A percentile compares a stretch with the other conserved stretches of the same genome.
Evolutionary conservation across 2,797 vertebrate genomes (phyloP).

Genomic region (Esox lucius): DNA sequence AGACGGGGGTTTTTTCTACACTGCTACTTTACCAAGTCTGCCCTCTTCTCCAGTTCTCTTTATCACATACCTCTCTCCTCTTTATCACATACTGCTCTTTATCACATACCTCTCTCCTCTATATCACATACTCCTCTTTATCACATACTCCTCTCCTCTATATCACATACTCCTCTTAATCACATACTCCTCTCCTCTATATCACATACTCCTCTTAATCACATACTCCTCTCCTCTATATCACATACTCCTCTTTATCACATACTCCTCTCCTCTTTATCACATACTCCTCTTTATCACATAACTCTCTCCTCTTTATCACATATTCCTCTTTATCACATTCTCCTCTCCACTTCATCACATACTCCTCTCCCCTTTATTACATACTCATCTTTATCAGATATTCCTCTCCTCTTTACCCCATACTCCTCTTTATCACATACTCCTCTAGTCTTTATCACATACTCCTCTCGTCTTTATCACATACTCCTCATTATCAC

Average conservation of each 20-base stretch:
- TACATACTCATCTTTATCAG: not conserved
- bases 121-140: not conserved
- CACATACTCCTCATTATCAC: too few species aligned
- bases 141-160: not conserved
- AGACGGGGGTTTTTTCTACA: not conserved
- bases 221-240: too few species aligned
- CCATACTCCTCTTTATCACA: too few species aligned
- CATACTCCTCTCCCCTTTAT: not conserved
- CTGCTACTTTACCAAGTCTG: too few species aligned
- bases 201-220: accelerated
- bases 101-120: not conserved
- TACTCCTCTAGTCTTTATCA: too few species aligned
- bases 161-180: accelerated
- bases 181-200: too few species aligned
- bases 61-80: too few species aligned
- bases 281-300: too few species aligned
- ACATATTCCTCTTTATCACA: too few species aligned
- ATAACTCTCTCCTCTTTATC: not conserved
- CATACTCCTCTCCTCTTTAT: not conserved
- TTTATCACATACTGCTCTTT: too few species aligned
- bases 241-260: not conserved
- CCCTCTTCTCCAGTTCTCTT: not conserved
- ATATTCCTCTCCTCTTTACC: not conserved
- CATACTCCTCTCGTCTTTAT: too few species aligned
- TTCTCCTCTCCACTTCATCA: not conserved